A percentile compares a stretch with the other conserved stretches of the same genome.
These are phyloP conservation scores for Lottia scabra DNA, from an alignment of 2,888 invertebrate species.

Conservation along the genomic window DNA sequence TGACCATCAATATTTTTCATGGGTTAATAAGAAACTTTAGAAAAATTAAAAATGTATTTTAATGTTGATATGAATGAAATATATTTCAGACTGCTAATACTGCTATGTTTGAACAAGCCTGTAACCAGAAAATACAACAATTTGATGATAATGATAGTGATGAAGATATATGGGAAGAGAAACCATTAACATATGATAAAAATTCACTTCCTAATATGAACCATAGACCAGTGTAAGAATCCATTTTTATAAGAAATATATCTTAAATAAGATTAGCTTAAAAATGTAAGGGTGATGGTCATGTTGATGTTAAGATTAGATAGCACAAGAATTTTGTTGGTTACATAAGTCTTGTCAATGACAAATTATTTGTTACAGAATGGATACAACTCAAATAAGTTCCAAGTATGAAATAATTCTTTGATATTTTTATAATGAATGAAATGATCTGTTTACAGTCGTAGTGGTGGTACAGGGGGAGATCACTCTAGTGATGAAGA, in stretches of 20 bases:
- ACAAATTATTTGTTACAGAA: too few species aligned
- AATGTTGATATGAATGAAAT: neutral
- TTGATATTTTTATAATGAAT: too few species aligned
- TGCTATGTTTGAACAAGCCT: slow-evolving; percentile 77
- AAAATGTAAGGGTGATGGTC: too few species aligned
- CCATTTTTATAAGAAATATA: too few species aligned
- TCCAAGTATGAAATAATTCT: too few species aligned
- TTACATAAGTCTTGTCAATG: too few species aligned
- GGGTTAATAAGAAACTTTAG: too few species aligned
- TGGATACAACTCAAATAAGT: too few species aligned
- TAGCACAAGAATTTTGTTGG: too few species aligned
- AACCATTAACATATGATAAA: slow-evolving; percentile 60
- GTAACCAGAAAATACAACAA: slow-evolving; percentile 68
- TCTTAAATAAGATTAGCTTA: too few species aligned
- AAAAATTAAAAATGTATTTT: too few species aligned
- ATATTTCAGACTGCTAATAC: slow-evolving; percentile 58
- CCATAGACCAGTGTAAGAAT: slow-evolving; percentile 44
- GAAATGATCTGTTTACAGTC: neutral
- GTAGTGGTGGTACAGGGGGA: slow-evolving; percentile 30
- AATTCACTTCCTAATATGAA: slow-evolving; percentile 38
- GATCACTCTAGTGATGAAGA: slow-evolving; percentile 48
- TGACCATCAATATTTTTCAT: slow-evolving; percentile 50
- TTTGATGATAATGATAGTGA: slow-evolving; percentile 69
- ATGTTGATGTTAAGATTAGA: too few species aligned
- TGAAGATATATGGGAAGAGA: slow-evolving; percentile 69